These are phyloP conservation scores for rabbit (Oryctolagus cuniculus) DNA, from an alignment of 2,113 vertebrate species.

Conservation along the genomic window mOryCun1.1 NC_091435.1:61574001-61574500, in stretches of 20 bases:
- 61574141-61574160: not conserved
- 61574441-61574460: slow-evolving; percentile 20
- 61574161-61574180: slow-evolving; percentile 14
- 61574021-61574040: not conserved
- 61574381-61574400: not conserved
- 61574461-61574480: not conserved
- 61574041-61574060: not conserved
- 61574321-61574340: not conserved
- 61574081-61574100: not conserved
- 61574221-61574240: not conserved
- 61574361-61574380: not conserved
- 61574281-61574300: slow-evolving; percentile 39
- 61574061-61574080: not conserved
- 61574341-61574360: not conserved
- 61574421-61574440: not conserved
- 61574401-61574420: slow-evolving; percentile 10
- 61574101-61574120: not conserved
- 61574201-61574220: not conserved
- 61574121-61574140: not conserved
- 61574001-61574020: not conserved
- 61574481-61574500: not conserved
- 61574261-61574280: slow-evolving; percentile 18
- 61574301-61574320: slow-evolving; percentile 52
- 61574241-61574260: not conserved
- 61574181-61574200: not conserved